Base-by-base conservation (phyloP, 2,888 invertebrate species). In the Pteria penguin region DNA sequence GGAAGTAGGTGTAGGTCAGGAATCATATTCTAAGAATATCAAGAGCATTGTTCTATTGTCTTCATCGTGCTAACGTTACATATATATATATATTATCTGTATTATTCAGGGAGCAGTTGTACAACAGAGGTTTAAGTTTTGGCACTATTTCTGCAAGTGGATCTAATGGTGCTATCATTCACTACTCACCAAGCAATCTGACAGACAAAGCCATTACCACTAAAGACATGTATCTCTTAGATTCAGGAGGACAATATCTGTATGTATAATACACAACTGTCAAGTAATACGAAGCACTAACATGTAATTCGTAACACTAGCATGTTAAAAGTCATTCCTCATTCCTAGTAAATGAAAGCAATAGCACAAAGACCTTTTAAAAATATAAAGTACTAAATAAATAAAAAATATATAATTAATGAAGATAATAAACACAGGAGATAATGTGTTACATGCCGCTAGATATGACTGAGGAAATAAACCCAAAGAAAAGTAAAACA, bases 231-330 rank as follows among this genome's bases (percentile, higher is more conserved):
- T 91, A 88, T 72, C 82, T 91, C 52, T 82, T 91, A n/a, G 91
- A 91, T 81, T 90, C 90, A 26, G 91, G 91, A n/a, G 90, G 89
- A 45, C 89, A 91, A 57, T 91, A 91, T 77, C 78, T 90, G 90
- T 90, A 80, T 84, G 88, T 86, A 45, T 14, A 45, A n/a, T n/a
- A n/a, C n/a, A n/a, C n/a, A n/a, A n/a, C n/a, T n/a, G n/a, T n/a
- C n/a, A n/a, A n/a, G n/a, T n/a, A n/a, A n/a, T n/a, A n/a, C n/a
- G n/a, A n/a, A n/a, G n/a, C n/a, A n/a, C n/a, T n/a, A n/a, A n/a
- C n/a, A n/a, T n/a, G n/a, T n/a, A n/a, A n/a, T n/a, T n/a, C n/a
- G n/a, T n/a, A n/a, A n/a, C n/a, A n/a, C n/a, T n/a, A n/a, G n/a
- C n/a, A n/a, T n/a, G n/a, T n/a, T n/a, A n/a, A n/a, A n/a, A n/a